A percentile compares a stretch with the other conserved stretches of the same genome.
These are phyloP conservation scores for Fringilla coelebs DNA, from an alignment of 2,797 vertebrate genomes.

Conservation along the genomic window DNA sequence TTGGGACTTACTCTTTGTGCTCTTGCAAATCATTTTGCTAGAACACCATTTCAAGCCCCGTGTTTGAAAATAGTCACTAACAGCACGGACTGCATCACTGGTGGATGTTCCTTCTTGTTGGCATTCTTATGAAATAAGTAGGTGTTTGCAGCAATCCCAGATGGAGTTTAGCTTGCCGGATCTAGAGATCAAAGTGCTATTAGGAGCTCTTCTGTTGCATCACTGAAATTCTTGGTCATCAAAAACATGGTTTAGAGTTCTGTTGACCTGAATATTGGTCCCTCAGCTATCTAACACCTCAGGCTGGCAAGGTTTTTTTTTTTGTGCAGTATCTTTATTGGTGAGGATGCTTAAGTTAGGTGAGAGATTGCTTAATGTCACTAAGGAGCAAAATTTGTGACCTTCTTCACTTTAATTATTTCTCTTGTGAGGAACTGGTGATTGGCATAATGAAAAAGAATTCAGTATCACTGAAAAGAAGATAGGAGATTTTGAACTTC, in stretches of 20 bases:
- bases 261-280: background rate
- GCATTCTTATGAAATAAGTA: background rate
- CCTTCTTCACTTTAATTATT: background rate
- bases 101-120: background rate
- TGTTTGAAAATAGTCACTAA: background rate
- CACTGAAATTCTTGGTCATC: background rate
- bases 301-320: background rate
- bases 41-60: background rate
- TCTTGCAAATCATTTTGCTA: slow-evolving; percentile 14
- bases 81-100: background rate
- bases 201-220: background rate
- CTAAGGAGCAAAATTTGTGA: background rate
- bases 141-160: background rate
- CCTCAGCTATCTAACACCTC: background rate
- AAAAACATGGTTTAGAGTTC: background rate
- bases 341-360: background rate
- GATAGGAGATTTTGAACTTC: background rate
- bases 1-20: background rate
- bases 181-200: background rate
- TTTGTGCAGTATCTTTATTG: background rate
- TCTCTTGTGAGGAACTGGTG: background rate
- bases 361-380: background rate
- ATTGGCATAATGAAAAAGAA: background rate
- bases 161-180: background rate
- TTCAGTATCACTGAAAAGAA: background rate